These are phyloP conservation scores for Chironomus tentans DNA, from an alignment of 2,888 invertebrate genomes.

Conservation along the genomic window DNA sequence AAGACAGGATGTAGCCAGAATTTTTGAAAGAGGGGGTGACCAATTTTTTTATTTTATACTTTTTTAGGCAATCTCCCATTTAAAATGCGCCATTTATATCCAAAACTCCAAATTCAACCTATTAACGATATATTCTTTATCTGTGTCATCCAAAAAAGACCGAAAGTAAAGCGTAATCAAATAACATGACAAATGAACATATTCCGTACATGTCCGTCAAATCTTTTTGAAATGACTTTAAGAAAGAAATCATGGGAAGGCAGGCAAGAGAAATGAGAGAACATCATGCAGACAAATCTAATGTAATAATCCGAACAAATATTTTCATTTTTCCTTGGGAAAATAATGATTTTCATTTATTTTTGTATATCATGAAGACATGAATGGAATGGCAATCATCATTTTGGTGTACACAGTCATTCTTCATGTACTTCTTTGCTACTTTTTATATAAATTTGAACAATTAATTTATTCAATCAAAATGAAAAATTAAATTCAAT, in stretches of 20 bases:
- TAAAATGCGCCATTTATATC: too few species aligned
- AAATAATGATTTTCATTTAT: neutral
- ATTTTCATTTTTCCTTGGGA: neutral
- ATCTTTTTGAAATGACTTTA: neutral
- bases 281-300: neutral
- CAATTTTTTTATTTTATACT: too few species aligned
- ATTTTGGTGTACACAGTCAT: neutral
- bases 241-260: neutral
- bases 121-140: too few species aligned
- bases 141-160: neutral
- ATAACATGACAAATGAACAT: constrained; percentile 6
- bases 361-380: neutral
- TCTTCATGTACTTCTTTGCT: neutral
- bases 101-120: too few species aligned
- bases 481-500: too few species aligned
- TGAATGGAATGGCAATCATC: neutral
- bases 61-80: too few species aligned
- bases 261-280: neutral
- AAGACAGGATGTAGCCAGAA: too few species aligned
- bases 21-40: too few species aligned
- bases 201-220: neutral
- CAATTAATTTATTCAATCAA: too few species aligned
- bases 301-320: neutral
- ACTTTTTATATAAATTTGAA: too few species aligned
- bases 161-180: constrained; percentile 2